Conservation (phyloP, 2,888 invertebrate species). For the Eurytoma adleriae region DNA sequence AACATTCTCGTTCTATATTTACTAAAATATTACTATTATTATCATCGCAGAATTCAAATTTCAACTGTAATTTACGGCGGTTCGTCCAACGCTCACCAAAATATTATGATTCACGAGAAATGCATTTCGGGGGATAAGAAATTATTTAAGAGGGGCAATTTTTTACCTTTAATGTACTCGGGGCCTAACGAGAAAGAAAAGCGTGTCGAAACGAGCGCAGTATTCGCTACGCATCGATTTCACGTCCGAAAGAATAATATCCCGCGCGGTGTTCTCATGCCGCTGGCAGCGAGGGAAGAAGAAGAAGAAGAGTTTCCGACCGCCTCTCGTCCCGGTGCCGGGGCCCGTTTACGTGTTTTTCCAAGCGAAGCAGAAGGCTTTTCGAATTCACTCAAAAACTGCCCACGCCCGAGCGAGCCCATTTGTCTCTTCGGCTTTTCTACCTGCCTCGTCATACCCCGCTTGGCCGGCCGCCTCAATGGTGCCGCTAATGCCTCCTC, state of each 20-base stretch:
- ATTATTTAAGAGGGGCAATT: background rate
- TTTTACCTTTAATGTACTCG: background rate
- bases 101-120: background rate
- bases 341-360: background rate
- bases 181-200: background rate
- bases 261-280: background rate
- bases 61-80: no score
- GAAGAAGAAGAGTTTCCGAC: background rate
- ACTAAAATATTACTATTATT: no score
- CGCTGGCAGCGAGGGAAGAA: background rate
- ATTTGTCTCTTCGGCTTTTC: constrained; percentile 27
- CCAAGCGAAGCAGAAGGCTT: background rate
- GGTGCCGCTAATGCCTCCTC: constrained; percentile 1
- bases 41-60: no score
- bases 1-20: no score
- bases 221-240: background rate
- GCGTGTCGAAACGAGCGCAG: background rate
- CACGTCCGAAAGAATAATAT: background rate
- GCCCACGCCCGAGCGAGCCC: constrained; percentile 3
- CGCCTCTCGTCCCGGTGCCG: background rate
- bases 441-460: constrained; percentile 16
- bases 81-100: no score
- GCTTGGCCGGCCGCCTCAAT: background rate
- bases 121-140: background rate
- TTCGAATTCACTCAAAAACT: constrained; percentile 3